Evolutionary conservation across 2,888 invertebrate genomes (phyloP).

Genomic region (Agelastica alni): DNA sequence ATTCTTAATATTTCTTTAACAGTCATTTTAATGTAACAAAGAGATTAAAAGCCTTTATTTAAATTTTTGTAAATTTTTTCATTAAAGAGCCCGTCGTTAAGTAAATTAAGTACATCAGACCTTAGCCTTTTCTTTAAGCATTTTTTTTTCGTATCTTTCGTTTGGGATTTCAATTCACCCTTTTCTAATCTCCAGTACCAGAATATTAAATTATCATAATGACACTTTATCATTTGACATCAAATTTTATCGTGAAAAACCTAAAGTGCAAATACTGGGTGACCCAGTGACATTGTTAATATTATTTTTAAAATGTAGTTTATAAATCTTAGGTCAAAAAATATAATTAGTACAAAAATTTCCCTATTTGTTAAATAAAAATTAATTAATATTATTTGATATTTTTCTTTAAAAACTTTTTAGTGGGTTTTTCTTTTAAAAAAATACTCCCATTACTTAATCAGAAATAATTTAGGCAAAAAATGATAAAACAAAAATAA

Average conservation of each 20-base stretch:
- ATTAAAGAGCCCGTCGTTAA: background rate
- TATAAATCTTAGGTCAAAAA: too few species aligned
- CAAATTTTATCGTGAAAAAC: slow-evolving; percentile 11
- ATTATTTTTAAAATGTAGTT: too few species aligned
- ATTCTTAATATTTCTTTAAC: background rate
- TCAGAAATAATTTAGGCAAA: too few species aligned
- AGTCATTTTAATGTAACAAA: slow-evolving; percentile 1
- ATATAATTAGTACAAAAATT: too few species aligned
- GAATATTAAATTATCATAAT: slow-evolving; percentile 22
- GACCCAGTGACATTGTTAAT: too few species aligned
- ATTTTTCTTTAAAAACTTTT: too few species aligned
- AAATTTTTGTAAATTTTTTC: slow-evolving; percentile 2
- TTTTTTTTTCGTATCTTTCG: background rate
- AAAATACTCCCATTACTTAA: too few species aligned
- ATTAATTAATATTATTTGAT: too few species aligned
- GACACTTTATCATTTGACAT: slow-evolving; percentile 18
- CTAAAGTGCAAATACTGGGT: background rate
- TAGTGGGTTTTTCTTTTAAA: too few species aligned
- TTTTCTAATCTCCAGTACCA: background rate
- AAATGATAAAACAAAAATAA: too few species aligned
- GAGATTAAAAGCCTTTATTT: slow-evolving; percentile 1
- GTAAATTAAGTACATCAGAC: slow-evolving; percentile 7
- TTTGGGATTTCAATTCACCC: background rate
- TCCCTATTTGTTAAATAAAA: too few species aligned
- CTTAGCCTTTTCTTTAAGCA: background rate